Evolutionary conservation across 2,888 invertebrate species (phyloP), one percentile per base, ranked within the genome.

Genomic region (Calliopum simillimum): DNA sequence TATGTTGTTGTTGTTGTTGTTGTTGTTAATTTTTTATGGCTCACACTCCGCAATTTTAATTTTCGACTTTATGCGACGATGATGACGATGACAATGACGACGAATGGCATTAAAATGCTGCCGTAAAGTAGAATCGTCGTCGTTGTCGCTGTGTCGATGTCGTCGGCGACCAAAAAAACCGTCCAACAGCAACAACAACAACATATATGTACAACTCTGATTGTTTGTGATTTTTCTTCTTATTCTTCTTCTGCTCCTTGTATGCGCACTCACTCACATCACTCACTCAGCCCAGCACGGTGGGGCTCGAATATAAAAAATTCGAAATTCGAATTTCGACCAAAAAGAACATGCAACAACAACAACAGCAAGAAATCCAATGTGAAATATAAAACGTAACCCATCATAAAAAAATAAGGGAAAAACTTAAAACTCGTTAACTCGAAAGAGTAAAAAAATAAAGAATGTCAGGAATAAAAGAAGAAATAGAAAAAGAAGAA

Each of bases 71-170:
- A 81, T 81, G 82, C 80, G 78, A 74, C 81, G 80, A 81, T 81
- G 82, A 82, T 82, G 81, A 81, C 82, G 80, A 80, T 81, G 82
- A 80, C 79, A 81, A 81, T 82, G 81, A 82, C 81, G 82, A 80
- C 80, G 81, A 76, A 73, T 73, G 78, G 79, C 79, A 81, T 79
- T 81, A 81, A 81, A 81, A 81, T 80, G 77, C 81, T 80, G 81
- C 81, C 81, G 81, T 81, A 81, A 81, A 81, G 81, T 81, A 80
- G 80, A 47, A 8, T n/a, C n/a, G n/a, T n/a, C n/a, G n/a, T n/a
- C n/a, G n/a, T n/a, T n/a, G n/a, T n/a, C n/a, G n/a, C n/a, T n/a
- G n/a, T n/a, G n/a, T n/a, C n/a, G n/a, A n/a, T n/a, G n/a, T n/a
- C n/a, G n/a, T n/a, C 49, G 51, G 8, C 51, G 49, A 68, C 14